Base-by-base conservation (phyloP, 1,140 invertebrate genomes). In the Euura saliciscinereae region DNA sequence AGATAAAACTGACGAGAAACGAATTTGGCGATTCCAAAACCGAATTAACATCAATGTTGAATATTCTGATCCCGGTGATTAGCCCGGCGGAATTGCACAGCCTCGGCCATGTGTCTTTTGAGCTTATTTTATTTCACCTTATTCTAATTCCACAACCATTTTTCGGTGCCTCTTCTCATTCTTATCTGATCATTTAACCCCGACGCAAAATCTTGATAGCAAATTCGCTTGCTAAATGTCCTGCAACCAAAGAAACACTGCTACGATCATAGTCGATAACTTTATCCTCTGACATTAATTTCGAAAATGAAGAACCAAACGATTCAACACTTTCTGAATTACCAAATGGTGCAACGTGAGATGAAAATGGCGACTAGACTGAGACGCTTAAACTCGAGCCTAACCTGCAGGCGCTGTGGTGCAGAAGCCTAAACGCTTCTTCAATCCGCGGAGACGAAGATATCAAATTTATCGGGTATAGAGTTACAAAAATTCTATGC, bases 391-490 rank as follows among this genome's bases (percentile, higher is more conserved):
- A 28, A 28, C 28, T 28, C 28, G 28, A 28, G 28, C 28, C 28
- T 28, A 28, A 28, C 3, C 10, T 28, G 66, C 43, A 4, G 28
- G 10, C 59, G 8, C 8, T 64, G 66, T 67, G 43, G 66, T 42
- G 66, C 8, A 44, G 43, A 67, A 59, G 8, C 51, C 51, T 59
- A 59, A 59, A 59, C 51, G 13, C 43, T 67, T 6, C 5, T 28
- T 67, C 66, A 11, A 67, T 11, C 73, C 80, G 78, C 78, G 77
- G 80, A 77, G 75, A 78, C 75, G 80, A 79, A 81, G 82, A 85
- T 85, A 85, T 85, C 83, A 80, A 84, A 83, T 85, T 85, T 84
- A 85, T 84, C 81, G 79, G 79, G 80, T 83, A 81, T 83, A 78
- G 76, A 77, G 79, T 85, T 85, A 79, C 80, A 0, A n/a, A 75